Base-by-base conservation (phyloP, 2,797 vertebrate genomes). In the Falco columbarius region DNA sequence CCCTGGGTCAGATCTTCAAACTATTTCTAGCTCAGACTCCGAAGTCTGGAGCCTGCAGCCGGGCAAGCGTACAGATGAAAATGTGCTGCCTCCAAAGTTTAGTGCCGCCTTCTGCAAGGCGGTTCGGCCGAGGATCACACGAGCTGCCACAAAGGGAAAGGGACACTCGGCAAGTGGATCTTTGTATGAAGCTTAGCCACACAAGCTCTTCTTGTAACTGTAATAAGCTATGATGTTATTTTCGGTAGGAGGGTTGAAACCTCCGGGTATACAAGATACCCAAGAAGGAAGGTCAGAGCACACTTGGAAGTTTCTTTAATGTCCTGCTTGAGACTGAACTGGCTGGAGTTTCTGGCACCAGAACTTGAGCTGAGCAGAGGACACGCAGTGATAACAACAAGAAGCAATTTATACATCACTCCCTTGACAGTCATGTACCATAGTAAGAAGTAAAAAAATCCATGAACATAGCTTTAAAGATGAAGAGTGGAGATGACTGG, bases 1-100 rank as follows among this genome's bases (percentile, higher is more conserved):
- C 38, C 56, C 47, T 0, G 0, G 52, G 61, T 81, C 58, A 74
- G 15, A 62, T 86, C 86, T 79, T 81, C 1, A 3, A 90, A 73
- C 76, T 96, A 94, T 94, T 93, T 93, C 58, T 24, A 91, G 79
- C 82, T 93, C 91, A 81, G 94, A 94, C 81, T 58, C 56, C 1
- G 2, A 79, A 27, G 70, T 62, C 92, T 89, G 77, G 71, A 90
- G 84, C 49, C 81, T 62, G 87, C 65, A 86, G 93, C 80, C 54
- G 5, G 51, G 65, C 79, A 91, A 93, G 77, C 0, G 0, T 7
- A 58, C 63, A 61, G 90, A 80, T 4, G 2, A 75, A 80, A 81
- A 81, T 47, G 7, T 40, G 65, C 79, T 93, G 86, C 81, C 84
- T 93, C 65, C 21, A 12, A 86, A 76, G 55, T 51, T 71, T 32